phyloP scores from a whole-genome alignment of 2,888 invertebrate species.

The Onchidella celtica region DNA sequence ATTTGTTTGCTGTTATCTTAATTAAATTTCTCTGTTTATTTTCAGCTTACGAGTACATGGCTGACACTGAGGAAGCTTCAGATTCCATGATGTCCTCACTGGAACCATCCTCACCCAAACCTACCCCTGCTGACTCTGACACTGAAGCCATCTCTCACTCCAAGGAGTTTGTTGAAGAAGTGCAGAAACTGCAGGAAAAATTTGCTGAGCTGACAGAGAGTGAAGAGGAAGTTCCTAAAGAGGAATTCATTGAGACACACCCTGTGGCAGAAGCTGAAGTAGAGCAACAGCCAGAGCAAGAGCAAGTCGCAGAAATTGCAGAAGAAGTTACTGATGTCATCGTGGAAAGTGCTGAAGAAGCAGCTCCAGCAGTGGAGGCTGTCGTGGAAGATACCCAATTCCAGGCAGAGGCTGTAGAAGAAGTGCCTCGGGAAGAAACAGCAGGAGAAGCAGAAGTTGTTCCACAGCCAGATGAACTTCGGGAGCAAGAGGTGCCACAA shows the following conservation, averaged over 20 bases:
- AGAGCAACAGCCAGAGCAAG: conserved; percentile 51
- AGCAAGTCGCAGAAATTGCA: conserved; percentile 46
- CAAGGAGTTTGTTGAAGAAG: conserved; percentile 69
- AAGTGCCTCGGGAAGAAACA: conserved; percentile 26
- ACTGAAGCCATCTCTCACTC: conserved; percentile 63
- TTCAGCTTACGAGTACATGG: conserved; percentile 94
- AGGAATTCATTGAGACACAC: conserved; percentile 40
- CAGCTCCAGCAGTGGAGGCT: conserved; percentile 38
- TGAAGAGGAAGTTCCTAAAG: conserved; percentile 52
- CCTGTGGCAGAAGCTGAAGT: conserved; percentile 52
- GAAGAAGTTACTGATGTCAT: conserved; percentile 43
- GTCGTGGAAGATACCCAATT: conserved; percentile 52
- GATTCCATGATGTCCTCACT: conserved; percentile 76
- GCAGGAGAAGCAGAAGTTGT: conserved; percentile 3
- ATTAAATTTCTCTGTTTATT: conserved; percentile 24
- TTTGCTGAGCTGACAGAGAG: conserved; percentile 56
- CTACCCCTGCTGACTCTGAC: conserved; percentile 68
- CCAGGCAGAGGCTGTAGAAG: conserved; percentile 51
- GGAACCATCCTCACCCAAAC: conserved; percentile 70
- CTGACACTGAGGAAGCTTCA: conserved; percentile 90
- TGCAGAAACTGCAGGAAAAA: conserved; percentile 62
- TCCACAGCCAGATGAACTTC: not conserved
- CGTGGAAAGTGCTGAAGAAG: conserved; percentile 43
- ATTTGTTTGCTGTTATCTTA: no score
- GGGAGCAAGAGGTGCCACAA: conserved; percentile 34